Base-by-base conservation (phyloP, 2,797 vertebrate species). In the Monodelphis domestica region DNA sequence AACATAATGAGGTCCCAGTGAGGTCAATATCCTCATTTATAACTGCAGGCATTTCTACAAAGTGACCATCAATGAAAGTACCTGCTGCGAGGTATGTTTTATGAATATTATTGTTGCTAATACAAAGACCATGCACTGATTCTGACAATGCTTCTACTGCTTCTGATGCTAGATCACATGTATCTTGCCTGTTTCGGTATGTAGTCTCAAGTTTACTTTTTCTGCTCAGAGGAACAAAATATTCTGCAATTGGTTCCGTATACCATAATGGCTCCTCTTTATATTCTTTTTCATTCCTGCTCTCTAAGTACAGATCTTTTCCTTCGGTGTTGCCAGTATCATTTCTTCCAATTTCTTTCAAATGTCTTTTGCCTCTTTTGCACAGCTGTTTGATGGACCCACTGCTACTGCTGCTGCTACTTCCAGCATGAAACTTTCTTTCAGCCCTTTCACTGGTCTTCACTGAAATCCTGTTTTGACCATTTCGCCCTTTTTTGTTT, bases 211-310 rank as follows among this genome's bases (percentile, higher is more conserved):
- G 99, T 97, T 99, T 99, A 96, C 99, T 99, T 97, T 99, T 99
- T 95, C 99, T 98, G 98, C 99, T 99, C 94, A 99, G 98, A 56
- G 99, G 99, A 98, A 99, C 99, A 94, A 99, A 99, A 97, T 99
- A 99, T 92, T 99, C 99, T 3, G 99, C 98, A 84, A 99, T 99
- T 3, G 99, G 99, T 98, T 99, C 99, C 0, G 99, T 99, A 98
- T 99, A 99, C 99, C 99, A 99, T 97, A 99, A 98, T 4, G 99
- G 99, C 97, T 99, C 99, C 98, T 99, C 99, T 98, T 99, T 99
- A 91, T 99, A 99, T 90, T 99, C 99, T n/a, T 98, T 99, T 96
- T 99, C 99, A n/a, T 98, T 98, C 95, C 98, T 98, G 96, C 97
- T 98, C 97, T 99, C 99, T 91, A 97, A 97, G 96, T 97, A 98